Evolutionary conservation across 2,113 vertebrate species (phyloP).

Genomic region (Hypocryptadius cinnamomeus): DNA sequence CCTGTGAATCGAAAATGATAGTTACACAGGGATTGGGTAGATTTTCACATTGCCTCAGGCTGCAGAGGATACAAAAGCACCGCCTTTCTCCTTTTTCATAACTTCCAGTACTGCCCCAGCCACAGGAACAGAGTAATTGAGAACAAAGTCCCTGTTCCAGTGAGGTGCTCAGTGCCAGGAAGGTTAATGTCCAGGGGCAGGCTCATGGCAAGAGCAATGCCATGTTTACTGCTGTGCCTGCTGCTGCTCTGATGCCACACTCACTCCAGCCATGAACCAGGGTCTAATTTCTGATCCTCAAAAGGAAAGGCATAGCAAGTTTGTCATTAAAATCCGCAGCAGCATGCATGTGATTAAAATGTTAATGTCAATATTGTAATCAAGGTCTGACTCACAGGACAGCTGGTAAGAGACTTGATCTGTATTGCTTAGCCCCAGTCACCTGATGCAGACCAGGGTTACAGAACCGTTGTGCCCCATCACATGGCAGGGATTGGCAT

Average conservation of each 20-base stretch:
- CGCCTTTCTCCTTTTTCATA: neutral
- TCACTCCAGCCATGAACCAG: neutral
- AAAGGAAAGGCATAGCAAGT: neutral
- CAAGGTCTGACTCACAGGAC: constrained; percentile 52
- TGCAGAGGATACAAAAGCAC: neutral
- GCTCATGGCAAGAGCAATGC: neutral
- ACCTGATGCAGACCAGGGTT: constrained; percentile 15
- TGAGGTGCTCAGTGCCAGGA: neutral
- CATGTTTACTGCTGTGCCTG: neutral
- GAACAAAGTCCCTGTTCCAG: constrained; percentile 23
- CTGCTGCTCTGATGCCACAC: neutral
- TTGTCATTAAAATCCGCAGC: constrained; percentile 30
- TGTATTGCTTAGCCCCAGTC: constrained; percentile 16
- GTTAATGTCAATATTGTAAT: constrained; percentile 60
- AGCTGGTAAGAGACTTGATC: constrained; percentile 46
- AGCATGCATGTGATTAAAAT: constrained; percentile 30
- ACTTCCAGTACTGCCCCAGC: neutral
- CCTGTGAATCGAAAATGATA: neutral
- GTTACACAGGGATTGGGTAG: neutral
- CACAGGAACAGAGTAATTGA: neutral
- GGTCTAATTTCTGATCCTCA: neutral
- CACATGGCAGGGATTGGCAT: neutral
- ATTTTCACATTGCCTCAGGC: neutral
- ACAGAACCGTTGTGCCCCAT: neutral
- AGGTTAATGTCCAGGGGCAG: constrained; percentile 42